phyloP scores from a whole-genome alignment of 2,113 vertebrate genomes.

The Cygnus atratus region DNA sequence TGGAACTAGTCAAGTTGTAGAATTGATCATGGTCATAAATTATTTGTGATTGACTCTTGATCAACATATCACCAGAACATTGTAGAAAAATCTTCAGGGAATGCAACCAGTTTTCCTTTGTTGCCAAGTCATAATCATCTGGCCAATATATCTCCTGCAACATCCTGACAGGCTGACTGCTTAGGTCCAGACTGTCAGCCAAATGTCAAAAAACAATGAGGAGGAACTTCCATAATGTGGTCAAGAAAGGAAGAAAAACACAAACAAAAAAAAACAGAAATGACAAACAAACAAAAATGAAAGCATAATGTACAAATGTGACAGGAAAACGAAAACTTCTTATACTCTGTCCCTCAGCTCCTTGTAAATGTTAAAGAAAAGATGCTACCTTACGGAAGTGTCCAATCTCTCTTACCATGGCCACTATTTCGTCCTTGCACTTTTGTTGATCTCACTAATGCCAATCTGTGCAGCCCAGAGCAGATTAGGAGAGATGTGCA shows the following conservation, averaged over 20 bases:
- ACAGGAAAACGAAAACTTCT: neutral
- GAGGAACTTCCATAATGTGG: neutral
- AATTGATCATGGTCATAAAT: neutral
- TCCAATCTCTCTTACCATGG: neutral
- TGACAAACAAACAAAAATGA: neutral
- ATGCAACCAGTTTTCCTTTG: neutral
- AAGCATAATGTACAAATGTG: neutral
- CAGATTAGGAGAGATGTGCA: neutral
- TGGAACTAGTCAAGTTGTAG: neutral
- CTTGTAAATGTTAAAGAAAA: neutral
- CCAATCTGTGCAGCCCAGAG: neutral
- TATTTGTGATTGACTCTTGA: neutral
- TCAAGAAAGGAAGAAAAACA: neutral
- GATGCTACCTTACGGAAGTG: rapidly evolving
- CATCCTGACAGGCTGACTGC: neutral
- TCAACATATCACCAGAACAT: neutral
- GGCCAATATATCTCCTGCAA: neutral
- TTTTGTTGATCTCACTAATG: neutral
- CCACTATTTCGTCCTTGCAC: neutral
- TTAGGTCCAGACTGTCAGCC: neutral
- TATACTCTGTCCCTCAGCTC: neutral
- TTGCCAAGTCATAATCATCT: neutral
- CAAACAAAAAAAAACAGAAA: neutral
- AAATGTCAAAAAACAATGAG: neutral
- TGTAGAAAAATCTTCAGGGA: neutral